Percentiles rank a stretch among this genome's conserved stretches.
phyloP scores from a whole-genome alignment of 2,113 vertebrate species.

The Buteo buteo region DNA sequence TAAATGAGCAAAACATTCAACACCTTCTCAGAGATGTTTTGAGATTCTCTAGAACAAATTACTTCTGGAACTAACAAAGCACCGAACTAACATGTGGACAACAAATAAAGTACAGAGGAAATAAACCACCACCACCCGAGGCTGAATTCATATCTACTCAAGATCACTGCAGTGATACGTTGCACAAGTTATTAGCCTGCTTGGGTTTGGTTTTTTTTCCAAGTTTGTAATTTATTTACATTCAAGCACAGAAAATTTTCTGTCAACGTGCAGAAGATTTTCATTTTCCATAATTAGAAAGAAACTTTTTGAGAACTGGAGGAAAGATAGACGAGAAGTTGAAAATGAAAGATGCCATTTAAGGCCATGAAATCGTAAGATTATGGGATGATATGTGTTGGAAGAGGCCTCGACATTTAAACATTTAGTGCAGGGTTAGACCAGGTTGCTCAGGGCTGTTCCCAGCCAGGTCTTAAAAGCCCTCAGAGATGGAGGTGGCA shows the following conservation, averaged over 20 bases:
- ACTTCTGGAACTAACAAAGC: not conserved
- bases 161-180: not conserved
- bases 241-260: not conserved
- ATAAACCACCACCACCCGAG: not conserved
- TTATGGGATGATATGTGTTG: not conserved
- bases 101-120: not conserved
- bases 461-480: not conserved
- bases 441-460: not conserved
- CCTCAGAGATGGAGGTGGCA: not conserved
- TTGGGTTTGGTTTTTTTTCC: not conserved
- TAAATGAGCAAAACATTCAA: not conserved
- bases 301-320: not conserved
- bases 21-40: not conserved
- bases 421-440: not conserved
- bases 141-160: not conserved
- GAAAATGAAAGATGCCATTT: not conserved
- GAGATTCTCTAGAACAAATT: not conserved
- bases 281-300: not conserved
- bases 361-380: not conserved
- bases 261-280: not conserved
- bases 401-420: not conserved
- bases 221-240: not conserved
- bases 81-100: not conserved
- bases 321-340: rapidly evolving
- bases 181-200: not conserved